phyloP scores from a whole-genome alignment of 2,113 vertebrate species.

The Gymnobelideus leadbeateri region DNA sequence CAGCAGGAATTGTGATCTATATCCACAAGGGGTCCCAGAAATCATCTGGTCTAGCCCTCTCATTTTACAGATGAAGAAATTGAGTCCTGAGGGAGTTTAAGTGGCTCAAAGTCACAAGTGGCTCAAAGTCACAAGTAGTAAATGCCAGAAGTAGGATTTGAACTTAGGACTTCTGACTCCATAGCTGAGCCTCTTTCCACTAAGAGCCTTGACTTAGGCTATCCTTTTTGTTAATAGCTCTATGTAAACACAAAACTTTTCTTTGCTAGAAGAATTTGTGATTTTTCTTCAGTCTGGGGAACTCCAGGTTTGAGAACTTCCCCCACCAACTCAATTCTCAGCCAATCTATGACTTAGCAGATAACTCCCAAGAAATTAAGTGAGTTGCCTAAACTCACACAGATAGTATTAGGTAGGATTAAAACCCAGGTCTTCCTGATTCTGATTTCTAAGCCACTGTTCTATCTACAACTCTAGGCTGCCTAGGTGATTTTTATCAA shows the following conservation, averaged over 20 bases:
- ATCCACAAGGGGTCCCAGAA: not conserved
- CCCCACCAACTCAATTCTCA: not conserved
- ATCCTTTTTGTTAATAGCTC: not conserved
- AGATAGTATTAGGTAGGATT: not conserved
- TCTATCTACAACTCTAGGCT: not conserved
- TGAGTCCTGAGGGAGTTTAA: not conserved
- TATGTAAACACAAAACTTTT: not conserved
- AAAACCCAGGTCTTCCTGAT: not conserved
- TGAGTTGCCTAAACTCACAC: not conserved
- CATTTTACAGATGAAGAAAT: not conserved
- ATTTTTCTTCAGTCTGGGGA: not conserved
- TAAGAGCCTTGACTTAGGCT: not conserved
- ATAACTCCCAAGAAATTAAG: not conserved
- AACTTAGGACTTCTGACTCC: not conserved
- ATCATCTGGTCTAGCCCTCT: not conserved
- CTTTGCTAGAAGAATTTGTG: not conserved
- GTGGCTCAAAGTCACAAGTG: not conserved
- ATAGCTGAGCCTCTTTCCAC: not conserved
- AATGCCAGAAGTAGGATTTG: not conserved
- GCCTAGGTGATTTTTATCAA: not conserved
- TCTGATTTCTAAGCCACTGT: not conserved
- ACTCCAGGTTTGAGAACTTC: not conserved
- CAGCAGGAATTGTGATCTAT: not conserved
- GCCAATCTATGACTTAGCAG: not conserved
- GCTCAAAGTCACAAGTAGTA: not conserved